Conservation (phyloP, 2,113 vertebrate genomes). For the Peucedramus taeniatus region DNA sequence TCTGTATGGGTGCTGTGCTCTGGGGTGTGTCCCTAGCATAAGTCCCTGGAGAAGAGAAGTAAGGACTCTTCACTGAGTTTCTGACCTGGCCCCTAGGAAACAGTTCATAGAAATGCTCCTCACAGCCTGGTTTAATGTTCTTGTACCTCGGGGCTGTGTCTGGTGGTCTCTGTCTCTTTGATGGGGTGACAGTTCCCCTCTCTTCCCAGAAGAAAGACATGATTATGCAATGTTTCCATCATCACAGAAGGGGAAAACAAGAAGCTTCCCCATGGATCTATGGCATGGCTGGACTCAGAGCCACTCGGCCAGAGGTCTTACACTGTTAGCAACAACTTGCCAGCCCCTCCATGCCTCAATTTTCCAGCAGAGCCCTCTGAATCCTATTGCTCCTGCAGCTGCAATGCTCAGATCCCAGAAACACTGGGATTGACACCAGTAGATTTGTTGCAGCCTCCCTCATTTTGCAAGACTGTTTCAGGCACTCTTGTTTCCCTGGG, state of each 20-base stretch:
- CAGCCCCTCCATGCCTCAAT: neutral
- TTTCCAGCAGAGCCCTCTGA: neutral
- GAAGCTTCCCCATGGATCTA: neutral
- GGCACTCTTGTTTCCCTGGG: neutral
- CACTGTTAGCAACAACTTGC: neutral
- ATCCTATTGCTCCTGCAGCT: neutral
- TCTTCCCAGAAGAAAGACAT: neutral
- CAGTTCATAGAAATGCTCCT: neutral
- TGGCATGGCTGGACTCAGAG: neutral
- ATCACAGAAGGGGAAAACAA: neutral
- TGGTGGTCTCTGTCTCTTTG: neutral
- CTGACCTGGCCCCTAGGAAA: neutral
- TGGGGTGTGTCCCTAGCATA: neutral
- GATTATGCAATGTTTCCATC: neutral
- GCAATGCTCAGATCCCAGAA: neutral
- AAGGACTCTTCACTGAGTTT: neutral
- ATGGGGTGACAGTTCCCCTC: neutral
- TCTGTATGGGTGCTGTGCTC: neutral
- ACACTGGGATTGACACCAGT: neutral
- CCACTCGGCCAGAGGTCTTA: neutral
- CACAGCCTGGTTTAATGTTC: neutral
- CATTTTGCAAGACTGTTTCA: conserved; percentile 42
- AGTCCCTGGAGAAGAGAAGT: neutral
- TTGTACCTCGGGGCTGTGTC: neutral
- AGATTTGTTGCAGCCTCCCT: neutral